A percentile compares a stretch with the other conserved stretches of the same genome.
Evolutionary conservation across 2,113 vertebrate genomes (phyloP).

Genomic region (Pituophis catenifer): DNA sequence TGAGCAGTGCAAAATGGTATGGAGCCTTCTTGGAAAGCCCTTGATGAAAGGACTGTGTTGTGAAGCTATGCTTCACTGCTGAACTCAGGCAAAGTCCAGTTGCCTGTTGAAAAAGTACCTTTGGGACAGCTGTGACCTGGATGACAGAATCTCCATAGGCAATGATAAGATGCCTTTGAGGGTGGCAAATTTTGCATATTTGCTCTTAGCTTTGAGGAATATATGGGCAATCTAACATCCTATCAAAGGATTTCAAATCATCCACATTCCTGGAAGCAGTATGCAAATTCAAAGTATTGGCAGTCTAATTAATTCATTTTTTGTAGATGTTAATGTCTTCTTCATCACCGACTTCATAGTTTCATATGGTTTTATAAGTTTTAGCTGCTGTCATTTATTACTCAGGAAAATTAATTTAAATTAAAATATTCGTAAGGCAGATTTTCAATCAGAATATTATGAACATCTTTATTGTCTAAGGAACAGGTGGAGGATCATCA

Average conservation of each 20-base stretch:
- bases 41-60: too few relatives aligned
- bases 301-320: conserved; percentile 71
- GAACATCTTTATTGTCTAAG: conserved; percentile 66
- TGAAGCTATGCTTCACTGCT: too few relatives aligned
- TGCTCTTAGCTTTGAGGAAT: not conserved
- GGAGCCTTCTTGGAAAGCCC: too few relatives aligned
- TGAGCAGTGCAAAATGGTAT: too few relatives aligned
- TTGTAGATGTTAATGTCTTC: conserved; percentile 61
- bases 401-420: conserved; percentile 76
- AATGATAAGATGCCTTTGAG: not conserved
- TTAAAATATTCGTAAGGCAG: conserved; percentile 72
- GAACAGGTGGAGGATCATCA: conserved; percentile 67
- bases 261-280: conserved; percentile 63
- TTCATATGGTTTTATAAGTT: conserved; percentile 68
- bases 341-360: conserved; percentile 72
- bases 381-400: conserved; percentile 73
- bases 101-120: too few relatives aligned
- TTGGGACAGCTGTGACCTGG: too few relatives aligned
- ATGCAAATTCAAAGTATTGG: conserved; percentile 61
- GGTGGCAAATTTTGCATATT: not conserved
- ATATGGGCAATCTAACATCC: conserved; percentile 59
- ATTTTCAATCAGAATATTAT: conserved; percentile 70
- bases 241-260: conserved; percentile 55
- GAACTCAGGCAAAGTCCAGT: too few relatives aligned
- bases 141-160: too few relatives aligned